Conservation (phyloP, 2,888 invertebrate species). For the Microctonus aethiopoides region DNA sequence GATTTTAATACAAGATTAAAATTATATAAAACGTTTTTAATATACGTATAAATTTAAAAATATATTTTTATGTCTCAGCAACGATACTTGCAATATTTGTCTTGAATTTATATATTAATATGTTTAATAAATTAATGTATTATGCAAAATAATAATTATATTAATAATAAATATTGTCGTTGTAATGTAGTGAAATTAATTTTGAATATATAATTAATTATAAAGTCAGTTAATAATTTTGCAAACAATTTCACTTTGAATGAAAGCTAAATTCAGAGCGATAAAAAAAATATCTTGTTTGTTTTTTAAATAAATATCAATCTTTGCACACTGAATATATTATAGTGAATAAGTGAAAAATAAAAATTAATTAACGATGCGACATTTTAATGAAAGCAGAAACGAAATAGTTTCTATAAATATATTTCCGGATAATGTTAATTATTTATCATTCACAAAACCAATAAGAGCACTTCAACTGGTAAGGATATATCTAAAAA, state of each 20-base stretch:
- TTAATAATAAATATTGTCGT: neutral
- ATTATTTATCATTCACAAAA: conserved; percentile 43
- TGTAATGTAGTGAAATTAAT: neutral
- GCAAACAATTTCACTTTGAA: neutral
- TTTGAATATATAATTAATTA: no score
- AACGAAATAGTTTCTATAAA: neutral
- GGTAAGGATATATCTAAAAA: conserved; percentile 43
- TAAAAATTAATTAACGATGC: neutral
- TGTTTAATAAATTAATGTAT: neutral
- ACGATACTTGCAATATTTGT: neutral
- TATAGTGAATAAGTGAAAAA: neutral
- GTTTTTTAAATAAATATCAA: neutral
- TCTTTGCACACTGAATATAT: no score
- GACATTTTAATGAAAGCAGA: neutral
- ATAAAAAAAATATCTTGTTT: neutral
- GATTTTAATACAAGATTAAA: conserved; percentile 3
- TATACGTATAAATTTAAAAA: neutral
- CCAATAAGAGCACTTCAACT: conserved; percentile 55
- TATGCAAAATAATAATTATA: neutral
- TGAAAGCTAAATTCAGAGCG: conserved; percentile 4
- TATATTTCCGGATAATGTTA: neutral
- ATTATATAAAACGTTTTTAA: neutral
- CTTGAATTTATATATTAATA: neutral
- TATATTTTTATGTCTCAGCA: conserved; percentile 5
- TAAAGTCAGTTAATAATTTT: no score